Conservation (phyloP, 2,888 invertebrate genomes). For the Orthosia gracilis region DNA sequence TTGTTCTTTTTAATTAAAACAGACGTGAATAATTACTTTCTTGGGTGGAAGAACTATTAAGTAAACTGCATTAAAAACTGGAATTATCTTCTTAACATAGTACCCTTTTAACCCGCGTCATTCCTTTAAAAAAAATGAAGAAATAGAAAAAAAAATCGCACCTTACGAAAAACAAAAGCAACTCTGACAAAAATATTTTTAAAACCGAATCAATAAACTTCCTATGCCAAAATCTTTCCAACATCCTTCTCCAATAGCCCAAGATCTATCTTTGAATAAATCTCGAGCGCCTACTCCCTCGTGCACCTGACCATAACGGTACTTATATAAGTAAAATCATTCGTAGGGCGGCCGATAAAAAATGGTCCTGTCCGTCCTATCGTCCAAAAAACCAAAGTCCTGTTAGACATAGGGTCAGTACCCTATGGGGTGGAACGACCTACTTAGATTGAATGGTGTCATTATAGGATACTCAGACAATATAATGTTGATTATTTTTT, state of each 20-base stretch:
- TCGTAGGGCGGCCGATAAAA: constrained; percentile 87
- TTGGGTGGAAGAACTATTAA: no score
- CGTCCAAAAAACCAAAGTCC: constrained; percentile 86
- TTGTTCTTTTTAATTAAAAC: no score
- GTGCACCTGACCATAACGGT: constrained; percentile 83
- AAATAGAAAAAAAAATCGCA: no score
- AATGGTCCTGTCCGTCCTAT: constrained; percentile 81
- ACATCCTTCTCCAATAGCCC: background rate
- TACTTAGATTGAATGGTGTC: constrained; percentile 88
- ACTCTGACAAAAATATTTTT: no score
- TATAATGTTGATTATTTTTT: constrained; percentile 22
- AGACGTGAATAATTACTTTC: no score
- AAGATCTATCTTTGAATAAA: constrained; percentile 71
- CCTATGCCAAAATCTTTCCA: background rate
- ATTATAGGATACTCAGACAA: constrained; percentile 75
- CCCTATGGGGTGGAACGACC: constrained; percentile 89
- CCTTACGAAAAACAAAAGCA: no score
- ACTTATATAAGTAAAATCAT: constrained; percentile 86
- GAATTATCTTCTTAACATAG: no score
- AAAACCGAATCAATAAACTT: no score
- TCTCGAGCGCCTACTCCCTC: constrained; percentile 69
- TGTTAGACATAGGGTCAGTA: constrained; percentile 87
- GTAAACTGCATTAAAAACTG: no score
- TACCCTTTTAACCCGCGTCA: no score
- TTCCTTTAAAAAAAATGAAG: no score